Percentiles rank a stretch among this genome's conserved stretches.
phyloP scores from a whole-genome alignment of 2,113 vertebrate species.

The Ramphastos sulfuratus region DNA sequence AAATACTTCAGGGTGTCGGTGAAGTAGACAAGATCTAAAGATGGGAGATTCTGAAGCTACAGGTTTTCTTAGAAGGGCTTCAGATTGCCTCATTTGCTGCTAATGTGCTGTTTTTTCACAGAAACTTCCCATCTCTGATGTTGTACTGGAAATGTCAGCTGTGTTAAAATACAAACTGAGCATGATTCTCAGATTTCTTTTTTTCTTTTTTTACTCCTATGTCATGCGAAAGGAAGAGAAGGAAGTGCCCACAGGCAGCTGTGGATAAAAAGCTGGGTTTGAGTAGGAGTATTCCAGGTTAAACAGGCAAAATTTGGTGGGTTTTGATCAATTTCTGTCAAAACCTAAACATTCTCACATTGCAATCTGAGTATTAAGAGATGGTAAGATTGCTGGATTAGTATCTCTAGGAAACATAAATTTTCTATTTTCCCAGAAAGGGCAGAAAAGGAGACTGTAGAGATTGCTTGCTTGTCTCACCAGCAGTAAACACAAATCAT shows the following conservation, averaged over 20 bases:
- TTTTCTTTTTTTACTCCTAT: not conserved
- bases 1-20: not conserved
- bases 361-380: not conserved
- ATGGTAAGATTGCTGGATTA: not conserved
- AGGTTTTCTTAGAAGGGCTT: not conserved
- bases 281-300: not conserved
- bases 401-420: not conserved
- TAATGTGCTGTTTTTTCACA: not conserved
- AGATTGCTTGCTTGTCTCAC: rapidly evolving
- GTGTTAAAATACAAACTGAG: not conserved
- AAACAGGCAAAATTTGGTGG: not conserved
- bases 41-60: rapidly evolving
- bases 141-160: not conserved
- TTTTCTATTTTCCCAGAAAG: not conserved
- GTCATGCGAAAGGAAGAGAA: not conserved
- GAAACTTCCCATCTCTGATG: not conserved
- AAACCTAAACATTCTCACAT: not conserved
- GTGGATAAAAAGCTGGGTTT: not conserved
- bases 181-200: not conserved
- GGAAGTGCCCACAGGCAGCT: not conserved
- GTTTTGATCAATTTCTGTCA: not conserved
- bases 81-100: not conserved
- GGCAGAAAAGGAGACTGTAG: not conserved
- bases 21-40: not conserved
- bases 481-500: not conserved